Conservation (phyloP, 2,888 invertebrate genomes). For the Drepana falcataria region DNA sequence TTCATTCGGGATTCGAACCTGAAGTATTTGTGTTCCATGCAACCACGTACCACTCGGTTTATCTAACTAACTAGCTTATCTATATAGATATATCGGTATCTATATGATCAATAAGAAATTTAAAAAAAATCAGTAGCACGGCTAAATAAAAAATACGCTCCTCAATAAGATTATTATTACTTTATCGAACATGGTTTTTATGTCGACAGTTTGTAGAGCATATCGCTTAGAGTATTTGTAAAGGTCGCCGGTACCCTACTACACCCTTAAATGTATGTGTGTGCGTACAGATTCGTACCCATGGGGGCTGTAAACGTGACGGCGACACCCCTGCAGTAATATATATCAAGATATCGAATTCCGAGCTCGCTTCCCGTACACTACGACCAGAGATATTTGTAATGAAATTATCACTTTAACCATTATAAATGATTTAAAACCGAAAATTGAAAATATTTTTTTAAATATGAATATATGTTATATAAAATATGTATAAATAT, state of each 20-base stretch:
- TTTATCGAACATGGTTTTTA: conserved; percentile 38
- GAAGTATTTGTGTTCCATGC: too few species aligned
- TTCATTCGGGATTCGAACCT: too few species aligned
- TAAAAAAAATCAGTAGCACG: too few species aligned
- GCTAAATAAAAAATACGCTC: too few species aligned
- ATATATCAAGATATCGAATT: conserved; percentile 64
- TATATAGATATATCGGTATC: too few species aligned
- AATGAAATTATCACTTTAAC: conserved; percentile 33
- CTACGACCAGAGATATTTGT: conserved; percentile 38
- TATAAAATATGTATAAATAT: too few species aligned
- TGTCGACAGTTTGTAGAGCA: conserved; percentile 58
- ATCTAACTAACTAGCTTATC: too few species aligned
- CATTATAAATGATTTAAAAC: too few species aligned
- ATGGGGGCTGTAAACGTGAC: conserved; percentile 52
- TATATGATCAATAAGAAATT: too few species aligned
- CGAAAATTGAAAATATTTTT: too few species aligned
- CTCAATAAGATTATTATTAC: conserved; percentile 11
- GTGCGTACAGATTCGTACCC: conserved; percentile 30
- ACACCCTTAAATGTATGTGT: conserved; percentile 18
- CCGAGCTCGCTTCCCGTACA: conserved; percentile 35
- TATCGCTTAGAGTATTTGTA: conserved; percentile 58
- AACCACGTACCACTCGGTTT: too few species aligned
- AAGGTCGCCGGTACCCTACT: conserved; percentile 54
- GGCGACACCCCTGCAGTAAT: conserved; percentile 50
- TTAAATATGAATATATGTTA: too few species aligned